A percentile compares a stretch with the other conserved stretches of the same genome.
phyloP scores from a whole-genome alignment of 2,113 vertebrate genomes.

The Antennarius striatus region DNA sequence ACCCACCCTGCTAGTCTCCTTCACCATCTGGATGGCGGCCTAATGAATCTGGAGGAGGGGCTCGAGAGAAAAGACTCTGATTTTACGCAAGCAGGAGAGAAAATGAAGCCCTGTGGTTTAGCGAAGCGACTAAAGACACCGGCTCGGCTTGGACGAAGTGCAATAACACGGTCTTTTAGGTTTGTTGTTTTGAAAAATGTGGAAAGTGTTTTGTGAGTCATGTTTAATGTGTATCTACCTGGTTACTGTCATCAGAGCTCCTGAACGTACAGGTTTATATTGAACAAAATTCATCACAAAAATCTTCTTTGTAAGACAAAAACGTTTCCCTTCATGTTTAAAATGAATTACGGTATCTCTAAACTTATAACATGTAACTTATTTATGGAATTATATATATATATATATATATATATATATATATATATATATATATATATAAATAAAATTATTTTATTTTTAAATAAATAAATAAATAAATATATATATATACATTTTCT shows the following conservation, averaged over 20 bases:
- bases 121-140: background rate
- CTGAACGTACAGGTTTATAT: too few species aligned
- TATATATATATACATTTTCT: too few species aligned
- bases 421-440: too few species aligned
- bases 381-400: too few species aligned
- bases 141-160: constrained; percentile 40
- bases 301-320: background rate
- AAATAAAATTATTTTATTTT: too few species aligned
- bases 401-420: too few species aligned
- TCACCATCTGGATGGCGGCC: constrained; percentile 84
- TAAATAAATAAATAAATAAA: too few species aligned
- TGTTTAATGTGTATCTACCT: constrained; percentile 22
- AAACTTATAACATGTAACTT: too few species aligned
- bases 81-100: background rate
- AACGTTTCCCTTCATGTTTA: background rate
- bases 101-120: too few species aligned
- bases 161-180: constrained; percentile 18
- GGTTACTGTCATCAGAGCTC: background rate
- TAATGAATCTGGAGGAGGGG: constrained; percentile 27
- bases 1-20: constrained; percentile 67
- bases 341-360: too few species aligned
- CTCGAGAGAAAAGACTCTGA: constrained; percentile 14
- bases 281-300: too few species aligned
- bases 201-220: background rate
- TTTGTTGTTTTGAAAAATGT: background rate